Conservation (phyloP, 2,888 invertebrate genomes). For the Scaptomyza tumidula region DNA sequence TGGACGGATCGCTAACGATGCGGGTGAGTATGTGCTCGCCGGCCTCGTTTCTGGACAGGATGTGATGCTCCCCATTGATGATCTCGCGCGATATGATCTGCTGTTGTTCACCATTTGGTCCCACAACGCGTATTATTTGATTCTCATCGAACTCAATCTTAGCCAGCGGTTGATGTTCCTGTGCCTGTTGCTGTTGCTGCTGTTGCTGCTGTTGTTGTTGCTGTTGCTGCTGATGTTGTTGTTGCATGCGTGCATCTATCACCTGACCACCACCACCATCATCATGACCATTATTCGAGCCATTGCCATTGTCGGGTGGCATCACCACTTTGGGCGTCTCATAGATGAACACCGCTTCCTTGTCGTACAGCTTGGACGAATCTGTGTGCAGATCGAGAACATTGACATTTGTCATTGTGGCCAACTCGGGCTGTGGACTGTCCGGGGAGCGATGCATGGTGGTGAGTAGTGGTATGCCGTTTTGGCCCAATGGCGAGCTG, state of each 20-base stretch:
- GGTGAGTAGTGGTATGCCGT: constrained; percentile 82
- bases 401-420: constrained; percentile 95
- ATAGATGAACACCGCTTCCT: constrained; percentile 84
- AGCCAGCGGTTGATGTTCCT: constrained; percentile 82
- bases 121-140: constrained; percentile 84
- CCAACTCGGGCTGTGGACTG: constrained; percentile 90
- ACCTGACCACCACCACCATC: constrained; percentile 77
- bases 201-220: constrained; percentile 56
- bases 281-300: constrained; percentile 68
- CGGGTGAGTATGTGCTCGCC: constrained; percentile 85
- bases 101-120: constrained; percentile 84
- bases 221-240: constrained; percentile 64
- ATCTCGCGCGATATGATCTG: constrained; percentile 85
- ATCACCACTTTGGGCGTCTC: constrained; percentile 83
- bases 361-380: constrained; percentile 84
- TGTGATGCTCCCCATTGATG: constrained; percentile 85
- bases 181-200: constrained; percentile 53
- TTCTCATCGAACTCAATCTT: constrained; percentile 85
- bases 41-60: constrained; percentile 84
- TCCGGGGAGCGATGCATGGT: constrained; percentile 85
- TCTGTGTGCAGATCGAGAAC: constrained; percentile 88
- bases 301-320: constrained; percentile 68
- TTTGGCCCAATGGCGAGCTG: constrained; percentile 75
- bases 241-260: constrained; percentile 82
- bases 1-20: constrained; percentile 84